Conservation (phyloP, 2,113 vertebrate species). For the Oceanodroma tethys region DNA sequence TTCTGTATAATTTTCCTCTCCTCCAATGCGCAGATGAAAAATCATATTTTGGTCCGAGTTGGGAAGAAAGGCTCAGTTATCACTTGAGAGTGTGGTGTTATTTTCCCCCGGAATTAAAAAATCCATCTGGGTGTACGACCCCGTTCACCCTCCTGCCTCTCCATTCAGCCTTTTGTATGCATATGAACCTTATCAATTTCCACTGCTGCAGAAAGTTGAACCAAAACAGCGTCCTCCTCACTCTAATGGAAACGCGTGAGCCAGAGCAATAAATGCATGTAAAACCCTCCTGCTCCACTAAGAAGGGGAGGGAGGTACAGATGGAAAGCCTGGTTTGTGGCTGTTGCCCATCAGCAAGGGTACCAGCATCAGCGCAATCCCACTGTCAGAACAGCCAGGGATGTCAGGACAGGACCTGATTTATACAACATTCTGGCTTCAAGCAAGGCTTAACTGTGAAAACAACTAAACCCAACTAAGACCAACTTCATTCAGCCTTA, state of each 20-base stretch:
- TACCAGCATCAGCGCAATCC: neutral
- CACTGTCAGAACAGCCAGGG: neutral
- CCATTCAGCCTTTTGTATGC: conserved; percentile 84
- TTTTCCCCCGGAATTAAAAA: conserved; percentile 83
- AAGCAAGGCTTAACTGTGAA: neutral
- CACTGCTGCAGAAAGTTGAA: conserved; percentile 69
- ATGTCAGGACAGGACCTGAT: neutral
- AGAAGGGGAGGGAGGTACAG: neutral
- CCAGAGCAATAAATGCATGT: conserved; percentile 60
- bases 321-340: neutral
- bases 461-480: neutral
- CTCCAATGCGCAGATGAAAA: conserved; percentile 77
- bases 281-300: conserved; percentile 46
- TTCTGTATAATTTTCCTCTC: conserved; percentile 84
- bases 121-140: conserved; percentile 80
- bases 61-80: conserved; percentile 82
- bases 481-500: neutral
- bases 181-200: conserved; percentile 85
- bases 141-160: conserved; percentile 76
- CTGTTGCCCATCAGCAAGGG: rapidly evolving
- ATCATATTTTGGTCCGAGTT: conserved; percentile 79
- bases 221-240: conserved; percentile 60
- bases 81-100: conserved; percentile 79
- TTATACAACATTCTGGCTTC: neutral
- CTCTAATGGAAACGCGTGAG: conserved; percentile 66